Base-by-base conservation (phyloP, 1,140 invertebrate genomes). In the Aculops lycopersici region DNA sequence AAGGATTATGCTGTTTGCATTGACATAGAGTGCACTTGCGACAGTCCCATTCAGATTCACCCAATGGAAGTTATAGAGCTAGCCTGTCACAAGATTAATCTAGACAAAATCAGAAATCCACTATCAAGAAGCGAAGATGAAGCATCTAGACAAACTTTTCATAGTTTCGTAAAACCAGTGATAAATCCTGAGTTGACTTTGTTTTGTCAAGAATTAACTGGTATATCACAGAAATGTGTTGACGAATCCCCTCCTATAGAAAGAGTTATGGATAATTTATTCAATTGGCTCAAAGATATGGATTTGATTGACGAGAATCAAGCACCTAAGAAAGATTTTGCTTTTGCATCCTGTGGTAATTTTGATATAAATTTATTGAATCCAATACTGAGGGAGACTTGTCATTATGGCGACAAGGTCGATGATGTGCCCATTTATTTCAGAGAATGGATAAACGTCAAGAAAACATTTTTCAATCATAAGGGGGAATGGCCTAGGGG, bases 61-160 rank as follows among this genome's bases (percentile, higher is more conserved):
- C 58, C 58, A 18, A 60, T 60, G 58, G 68, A 70, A 56, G 68
- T 71, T 13, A 70, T 71, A 36, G 68, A 70, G 52, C 64, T 70
- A 48, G 68, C 68, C 3, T 66, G 66, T 37, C 41, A 67, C 2
- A 67, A 61, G 41, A 41, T 71, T 2, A 55, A 58, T 0, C 48
- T 49, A 35, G 63, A 60, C 40, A 60, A 64, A 51, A 21, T 62
- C 44, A 45, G 64, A 8, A 61, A 64, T 41, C 24, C 8, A 8
- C 8, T 8, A 31, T 31, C 24, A 31, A n/a, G n/a, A n/a, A n/a
- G n/a, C n/a, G n/a, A n/a, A n/a, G n/a, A n/a, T n/a, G n/a, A n/a
- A n/a, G n/a, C n/a, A n/a, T n/a, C n/a, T n/a, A n/a, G n/a, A n/a
- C 52, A 60, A 35, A 44, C 44, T 16, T 71, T 70, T 51, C 67